Evolutionary conservation across 2,113 vertebrate species (phyloP).

Genomic region (Pithys albifrons): DNA sequence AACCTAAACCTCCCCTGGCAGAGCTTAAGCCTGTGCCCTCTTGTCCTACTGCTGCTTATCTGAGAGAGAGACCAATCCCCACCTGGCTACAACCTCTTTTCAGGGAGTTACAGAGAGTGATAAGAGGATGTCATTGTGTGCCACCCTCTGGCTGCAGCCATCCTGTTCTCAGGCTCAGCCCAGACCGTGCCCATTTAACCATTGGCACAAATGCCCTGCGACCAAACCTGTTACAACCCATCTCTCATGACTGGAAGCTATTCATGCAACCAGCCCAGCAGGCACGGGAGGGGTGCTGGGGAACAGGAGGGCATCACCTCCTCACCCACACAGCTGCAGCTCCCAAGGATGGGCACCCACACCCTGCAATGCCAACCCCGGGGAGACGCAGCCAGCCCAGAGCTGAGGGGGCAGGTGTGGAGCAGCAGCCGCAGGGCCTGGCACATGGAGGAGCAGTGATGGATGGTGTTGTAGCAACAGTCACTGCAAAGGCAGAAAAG

Average conservation of each 20-base stretch:
- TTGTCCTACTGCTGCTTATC: too few species aligned
- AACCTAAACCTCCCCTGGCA: too few species aligned
- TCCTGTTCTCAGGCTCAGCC: neutral
- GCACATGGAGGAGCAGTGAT: slow-evolving; percentile 18
- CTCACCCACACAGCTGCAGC: neutral
- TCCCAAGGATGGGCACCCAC: neutral
- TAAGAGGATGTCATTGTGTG: rapidly evolving
- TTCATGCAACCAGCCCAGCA: neutral
- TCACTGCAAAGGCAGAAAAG: slow-evolving; percentile 27
- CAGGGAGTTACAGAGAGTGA: too few species aligned
- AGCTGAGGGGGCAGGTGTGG: neutral
- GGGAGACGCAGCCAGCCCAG: neutral
- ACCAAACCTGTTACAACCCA: neutral
- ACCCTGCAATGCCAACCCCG: neutral
- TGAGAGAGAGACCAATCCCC: too few species aligned
- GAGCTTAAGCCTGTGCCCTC: too few species aligned
- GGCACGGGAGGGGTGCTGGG: neutral
- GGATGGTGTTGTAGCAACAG: slow-evolving; percentile 53
- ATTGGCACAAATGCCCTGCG: rapidly evolving
- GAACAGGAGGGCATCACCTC: neutral
- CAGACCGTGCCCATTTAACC: neutral
- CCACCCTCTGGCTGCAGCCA: neutral
- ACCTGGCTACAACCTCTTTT: too few species aligned
- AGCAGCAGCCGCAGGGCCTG: neutral
- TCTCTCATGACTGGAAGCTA: neutral